Evolutionary conservation across 2,888 invertebrate genomes (phyloP).

Genomic region (Pyrochroa serraticornis): DNA sequence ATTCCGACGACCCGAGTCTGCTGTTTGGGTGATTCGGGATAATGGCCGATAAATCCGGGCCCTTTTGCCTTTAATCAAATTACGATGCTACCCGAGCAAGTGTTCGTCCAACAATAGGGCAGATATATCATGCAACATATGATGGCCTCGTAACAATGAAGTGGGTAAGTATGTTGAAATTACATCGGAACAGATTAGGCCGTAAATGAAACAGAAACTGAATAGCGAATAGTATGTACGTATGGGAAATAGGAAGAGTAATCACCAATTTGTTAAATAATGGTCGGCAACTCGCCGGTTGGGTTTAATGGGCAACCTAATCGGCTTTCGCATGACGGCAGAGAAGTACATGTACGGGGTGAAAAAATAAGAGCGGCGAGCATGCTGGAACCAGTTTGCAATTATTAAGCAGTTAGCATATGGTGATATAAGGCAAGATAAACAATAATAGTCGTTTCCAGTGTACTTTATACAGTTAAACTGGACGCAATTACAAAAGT

Average conservation of each 20-base stretch:
- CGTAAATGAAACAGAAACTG: neutral
- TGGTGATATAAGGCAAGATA: slow-evolving; percentile 48
- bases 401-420: slow-evolving; percentile 48
- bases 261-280: slow-evolving; percentile 11
- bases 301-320: slow-evolving; percentile 1
- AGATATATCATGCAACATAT: slow-evolving; percentile 20
- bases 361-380: neutral
- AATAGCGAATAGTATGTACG: neutral
- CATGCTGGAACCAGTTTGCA: slow-evolving; percentile 27
- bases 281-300: neutral
- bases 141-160: slow-evolving; percentile 15
- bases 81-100: slow-evolving; percentile 7
- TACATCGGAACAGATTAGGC: neutral
- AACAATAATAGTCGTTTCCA: slow-evolving; percentile 47
- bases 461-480: slow-evolving; percentile 48
- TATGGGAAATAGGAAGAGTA: slow-evolving; percentile 5
- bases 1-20: too few relatives aligned
- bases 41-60: too few relatives aligned
- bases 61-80: slow-evolving; percentile 15
- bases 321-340: neutral
- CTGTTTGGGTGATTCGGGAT: too few relatives aligned
- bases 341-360: neutral
- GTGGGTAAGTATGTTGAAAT: slow-evolving; percentile 8
- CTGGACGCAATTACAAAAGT: slow-evolving; percentile 48
- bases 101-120: slow-evolving; percentile 15